These are phyloP conservation scores for Megaustenia siamemsis DNA, from an alignment of 2,888 invertebrate species.

Conservation along the genomic window DNA sequence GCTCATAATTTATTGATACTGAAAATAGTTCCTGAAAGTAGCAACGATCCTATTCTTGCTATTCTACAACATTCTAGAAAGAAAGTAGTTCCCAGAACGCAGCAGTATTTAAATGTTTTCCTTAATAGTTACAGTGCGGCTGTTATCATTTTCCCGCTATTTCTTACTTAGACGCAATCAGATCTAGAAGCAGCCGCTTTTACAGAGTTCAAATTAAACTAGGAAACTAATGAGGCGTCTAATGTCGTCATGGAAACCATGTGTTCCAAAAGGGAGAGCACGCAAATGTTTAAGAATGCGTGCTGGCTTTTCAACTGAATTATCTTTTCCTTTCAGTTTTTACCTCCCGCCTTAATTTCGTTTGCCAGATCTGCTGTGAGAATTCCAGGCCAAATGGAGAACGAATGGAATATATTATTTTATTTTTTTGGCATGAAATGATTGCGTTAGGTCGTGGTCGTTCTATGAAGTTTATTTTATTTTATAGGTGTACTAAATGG, in stretches of 20 bases:
- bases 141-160: constrained; percentile 14
- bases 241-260: constrained; percentile 1
- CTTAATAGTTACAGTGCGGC: background rate
- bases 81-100: background rate
- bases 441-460: too few relatives aligned
- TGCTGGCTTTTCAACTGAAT: background rate
- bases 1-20: too few relatives aligned
- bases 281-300: background rate
- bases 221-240: constrained; percentile 13
- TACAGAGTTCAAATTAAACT: constrained; percentile 9
- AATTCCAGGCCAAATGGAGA: too few relatives aligned
- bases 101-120: background rate
- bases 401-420: too few relatives aligned
- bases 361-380: too few relatives aligned
- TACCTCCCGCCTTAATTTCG: too few relatives aligned
- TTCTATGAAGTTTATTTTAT: too few relatives aligned
- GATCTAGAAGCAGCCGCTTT: background rate
- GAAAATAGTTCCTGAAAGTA: too few relatives aligned
- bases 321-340: background rate
- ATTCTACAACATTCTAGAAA: background rate
- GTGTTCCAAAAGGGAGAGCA: background rate
- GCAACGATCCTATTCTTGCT: background rate
- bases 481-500: too few relatives aligned
- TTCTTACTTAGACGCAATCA: background rate
- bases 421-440: too few relatives aligned